Base-by-base conservation (phyloP, 1,140 invertebrate species). In the Drosophila nikananu region DNA sequence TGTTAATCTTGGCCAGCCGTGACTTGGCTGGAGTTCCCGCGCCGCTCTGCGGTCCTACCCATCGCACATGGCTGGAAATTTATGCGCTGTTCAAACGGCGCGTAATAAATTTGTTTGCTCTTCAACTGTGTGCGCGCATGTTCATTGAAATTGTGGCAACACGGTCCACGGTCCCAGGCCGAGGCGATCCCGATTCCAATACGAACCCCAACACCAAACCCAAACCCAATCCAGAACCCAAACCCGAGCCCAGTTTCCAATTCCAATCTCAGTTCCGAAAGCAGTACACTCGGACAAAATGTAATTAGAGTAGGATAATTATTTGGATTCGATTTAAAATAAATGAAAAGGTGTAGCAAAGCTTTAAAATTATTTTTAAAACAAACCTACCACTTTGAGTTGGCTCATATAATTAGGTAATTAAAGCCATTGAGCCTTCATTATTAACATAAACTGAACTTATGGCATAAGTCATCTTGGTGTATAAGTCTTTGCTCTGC, bases 51-150 rank as follows among this genome's bases (percentile, higher is more conserved):
- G 44, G 51, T 54, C 55, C 42, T 27, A 27, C 21, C 66, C 46
- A 67, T 41, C 46, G 37, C 66, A 70, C 67, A 71, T 71, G 67
- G 67, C 30, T 63, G 77, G 63, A 90, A 90, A 90, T 90, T 90
- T 90, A 90, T 90, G 86, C 86, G 86, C 86, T 90, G 86, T 90
- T 90, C 86, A 90, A 90, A 90, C 82, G 86, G 86, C 86, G 86
- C 86, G 86, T 90, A 90, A 90, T 90, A 90, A 90, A 90, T 90
- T 90, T 90, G 86, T 90, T 90, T 90, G 86, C 86, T 90, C 86
- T 90, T 90, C 81, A 90, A 90, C 86, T 90, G 86, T 86, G 86
- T 65, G 81, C 84, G 86, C 76, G 74, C 86, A 82, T 90, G 86
- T 90, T 90, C 86, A 90, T 86, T 90, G 86, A 90, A 82, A 86